phyloP scores from a whole-genome alignment of 2,888 invertebrate genomes.

The Euzophera pinguis region DNA sequence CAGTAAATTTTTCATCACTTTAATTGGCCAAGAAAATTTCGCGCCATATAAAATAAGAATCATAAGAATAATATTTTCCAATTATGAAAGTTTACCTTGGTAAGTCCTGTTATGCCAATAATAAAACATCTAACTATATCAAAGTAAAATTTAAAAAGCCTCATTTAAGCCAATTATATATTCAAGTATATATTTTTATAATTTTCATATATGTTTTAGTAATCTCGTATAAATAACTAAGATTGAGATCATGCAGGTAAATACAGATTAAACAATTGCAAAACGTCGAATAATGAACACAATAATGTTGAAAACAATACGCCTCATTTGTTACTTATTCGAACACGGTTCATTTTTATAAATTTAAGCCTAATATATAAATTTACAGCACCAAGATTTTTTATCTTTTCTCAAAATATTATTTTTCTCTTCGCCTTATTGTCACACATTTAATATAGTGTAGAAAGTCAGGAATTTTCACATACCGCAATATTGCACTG shows the following conservation, averaged over 20 bases:
- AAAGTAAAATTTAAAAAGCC: constrained; percentile 71
- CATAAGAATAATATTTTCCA: too few species aligned
- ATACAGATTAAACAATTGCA: constrained; percentile 75
- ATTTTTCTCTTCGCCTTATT: constrained; percentile 77
- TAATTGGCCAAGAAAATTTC: too few species aligned
- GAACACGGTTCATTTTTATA: constrained; percentile 72
- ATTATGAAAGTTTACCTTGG: too few species aligned
- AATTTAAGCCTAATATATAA: constrained; percentile 80
- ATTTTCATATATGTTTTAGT: constrained; percentile 63
- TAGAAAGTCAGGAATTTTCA: constrained; percentile 67
- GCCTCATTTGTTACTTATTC: constrained; percentile 77
- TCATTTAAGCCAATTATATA: constrained; percentile 74
- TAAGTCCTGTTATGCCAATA: constrained; percentile 1
- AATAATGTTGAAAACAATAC: constrained; percentile 65
- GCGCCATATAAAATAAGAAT: too few species aligned
- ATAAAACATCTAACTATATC: constrained; percentile 23
- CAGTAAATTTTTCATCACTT: too few species aligned
- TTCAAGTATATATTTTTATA: constrained; percentile 63
- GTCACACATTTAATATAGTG: constrained; percentile 77
- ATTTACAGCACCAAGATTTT: constrained; percentile 80
- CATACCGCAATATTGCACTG: constrained; percentile 73
- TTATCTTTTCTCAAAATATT: constrained; percentile 77
- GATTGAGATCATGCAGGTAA: constrained; percentile 76
- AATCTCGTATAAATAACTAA: constrained; percentile 79
- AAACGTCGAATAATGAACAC: constrained; percentile 74